Evolutionary conservation across 2,888 invertebrate species (phyloP).

Genomic region (Zaprionus bogoriensis): DNA sequence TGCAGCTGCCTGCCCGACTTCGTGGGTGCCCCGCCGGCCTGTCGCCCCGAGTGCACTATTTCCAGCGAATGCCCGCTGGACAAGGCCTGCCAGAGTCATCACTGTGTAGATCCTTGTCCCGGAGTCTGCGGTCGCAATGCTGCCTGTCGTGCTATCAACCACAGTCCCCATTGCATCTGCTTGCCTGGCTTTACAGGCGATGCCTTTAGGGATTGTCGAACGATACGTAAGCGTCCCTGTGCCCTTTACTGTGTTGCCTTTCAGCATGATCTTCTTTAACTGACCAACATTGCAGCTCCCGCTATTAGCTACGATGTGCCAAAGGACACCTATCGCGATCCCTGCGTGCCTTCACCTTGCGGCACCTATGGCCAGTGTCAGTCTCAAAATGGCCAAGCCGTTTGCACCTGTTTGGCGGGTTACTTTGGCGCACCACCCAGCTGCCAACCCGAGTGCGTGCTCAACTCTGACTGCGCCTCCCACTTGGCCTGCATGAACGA

Average conservation of each 20-base stretch:
- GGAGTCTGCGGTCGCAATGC: constrained; percentile 90
- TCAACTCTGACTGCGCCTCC: constrained; percentile 87
- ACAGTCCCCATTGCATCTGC: constrained; percentile 89
- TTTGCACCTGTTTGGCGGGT: constrained; percentile 85
- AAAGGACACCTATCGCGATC: constrained; percentile 83
- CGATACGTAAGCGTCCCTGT: constrained; percentile 82
- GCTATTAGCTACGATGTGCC: constrained; percentile 56
- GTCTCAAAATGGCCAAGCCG: constrained; percentile 84
- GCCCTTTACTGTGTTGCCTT: not conserved
- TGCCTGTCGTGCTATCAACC: constrained; percentile 84
- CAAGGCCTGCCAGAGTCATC: constrained; percentile 86
- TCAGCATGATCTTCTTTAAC: not conserved
- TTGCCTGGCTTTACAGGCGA: constrained; percentile 87
- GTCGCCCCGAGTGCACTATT: constrained; percentile 90
- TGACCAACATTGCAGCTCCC: constrained; percentile 53
- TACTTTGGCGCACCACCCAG: constrained; percentile 87
- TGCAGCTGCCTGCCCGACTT: constrained; percentile 86
- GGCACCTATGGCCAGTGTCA: constrained; percentile 86
- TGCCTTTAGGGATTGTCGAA: constrained; percentile 86
- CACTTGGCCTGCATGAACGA: constrained; percentile 87
- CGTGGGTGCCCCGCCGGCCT: constrained; percentile 87
- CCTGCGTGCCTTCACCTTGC: constrained; percentile 88
- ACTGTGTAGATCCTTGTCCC: constrained; percentile 88
- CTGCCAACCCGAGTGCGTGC: constrained; percentile 87
- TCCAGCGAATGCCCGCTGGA: constrained; percentile 87